Percentiles rank a stretch among this genome's conserved stretches.
Evolutionary conservation across 2,888 invertebrate genomes (phyloP).

Genomic region (Drepana falcataria): DNA sequence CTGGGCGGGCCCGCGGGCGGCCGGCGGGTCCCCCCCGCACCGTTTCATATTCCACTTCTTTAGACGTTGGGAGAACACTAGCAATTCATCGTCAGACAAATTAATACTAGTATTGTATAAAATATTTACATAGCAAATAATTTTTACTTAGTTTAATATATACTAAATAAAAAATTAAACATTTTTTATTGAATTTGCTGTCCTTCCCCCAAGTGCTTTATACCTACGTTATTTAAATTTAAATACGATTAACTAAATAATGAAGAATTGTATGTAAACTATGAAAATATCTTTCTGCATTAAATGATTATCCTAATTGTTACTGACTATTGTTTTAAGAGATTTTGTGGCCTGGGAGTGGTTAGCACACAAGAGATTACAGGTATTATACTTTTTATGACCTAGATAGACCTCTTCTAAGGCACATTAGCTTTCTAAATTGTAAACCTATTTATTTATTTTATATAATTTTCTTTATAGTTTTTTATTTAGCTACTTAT

Average conservation of each 20-base stretch:
- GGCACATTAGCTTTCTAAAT: no score
- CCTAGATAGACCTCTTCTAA: no score
- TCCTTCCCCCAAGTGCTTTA: slow-evolving; percentile 81
- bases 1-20: slow-evolving; percentile 13
- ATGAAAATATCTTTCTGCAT: slow-evolving; percentile 72
- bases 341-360: slow-evolving; percentile 63
- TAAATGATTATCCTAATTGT: slow-evolving; percentile 69
- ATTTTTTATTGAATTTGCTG: slow-evolving; percentile 80
- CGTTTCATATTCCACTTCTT: slow-evolving; percentile 54
- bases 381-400: no score
- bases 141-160: slow-evolving; percentile 78
- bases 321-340: slow-evolving; percentile 55
- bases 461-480: no score
- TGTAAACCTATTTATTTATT: no score
- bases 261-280: slow-evolving; percentile 73
- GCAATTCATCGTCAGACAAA: slow-evolving; percentile 72
- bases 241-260: slow-evolving; percentile 75
- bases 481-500: no score
- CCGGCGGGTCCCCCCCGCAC: slow-evolving; percentile 29
- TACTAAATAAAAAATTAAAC: slow-evolving; percentile 74
- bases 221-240: slow-evolving; percentile 77
- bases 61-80: slow-evolving; percentile 70
- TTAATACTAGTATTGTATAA: slow-evolving; percentile 76
- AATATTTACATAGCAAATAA: slow-evolving; percentile 78
- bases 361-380: slow-evolving; percentile 17